Conservation (phyloP, 1,140 invertebrate species). For the Tetramorium parvispinum region DNA sequence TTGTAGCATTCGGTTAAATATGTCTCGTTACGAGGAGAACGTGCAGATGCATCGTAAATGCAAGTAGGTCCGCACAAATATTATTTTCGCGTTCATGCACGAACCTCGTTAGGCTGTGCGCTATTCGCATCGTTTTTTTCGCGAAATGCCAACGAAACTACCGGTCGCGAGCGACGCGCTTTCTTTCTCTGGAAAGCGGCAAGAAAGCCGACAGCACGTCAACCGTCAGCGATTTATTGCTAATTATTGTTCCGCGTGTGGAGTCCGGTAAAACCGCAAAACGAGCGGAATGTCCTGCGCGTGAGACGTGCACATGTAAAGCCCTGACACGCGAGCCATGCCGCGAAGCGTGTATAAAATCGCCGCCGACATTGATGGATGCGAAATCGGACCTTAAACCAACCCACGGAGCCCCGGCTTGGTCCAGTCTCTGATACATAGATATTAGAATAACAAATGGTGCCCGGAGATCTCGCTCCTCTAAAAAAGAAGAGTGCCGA, state of each 20-base stretch:
- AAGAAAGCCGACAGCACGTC: constrained; percentile 40
- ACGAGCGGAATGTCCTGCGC: constrained; percentile 44
- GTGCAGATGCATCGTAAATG: neutral
- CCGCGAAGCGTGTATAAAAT: constrained; percentile 59
- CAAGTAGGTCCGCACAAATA: constrained; percentile 16
- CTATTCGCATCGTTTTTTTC: constrained; percentile 23
- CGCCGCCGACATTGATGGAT: constrained; percentile 69
- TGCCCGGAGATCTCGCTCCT: constrained; percentile 33
- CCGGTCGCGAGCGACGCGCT: constrained; percentile 8
- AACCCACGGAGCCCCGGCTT: constrained; percentile 42
- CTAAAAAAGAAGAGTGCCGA: constrained; percentile 44
- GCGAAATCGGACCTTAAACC: constrained; percentile 64
- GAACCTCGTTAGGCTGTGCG: constrained; percentile 8
- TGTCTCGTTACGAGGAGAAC: neutral
- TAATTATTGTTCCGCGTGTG: constrained; percentile 68
- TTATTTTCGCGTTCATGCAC: constrained; percentile 33
- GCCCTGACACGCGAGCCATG: constrained; percentile 42
- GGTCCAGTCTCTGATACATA: constrained; percentile 51
- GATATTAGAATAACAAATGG: constrained; percentile 65
- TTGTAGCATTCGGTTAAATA: constrained; percentile 12
- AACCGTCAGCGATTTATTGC: constrained; percentile 65
- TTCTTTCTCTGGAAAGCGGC: constrained; percentile 48
- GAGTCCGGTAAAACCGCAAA: constrained; percentile 32
- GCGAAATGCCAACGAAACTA: constrained; percentile 16
- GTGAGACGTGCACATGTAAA: constrained; percentile 38